Conservation (phyloP, 1,140 invertebrate species). For the Lepidotrigona ventralis region DNA sequence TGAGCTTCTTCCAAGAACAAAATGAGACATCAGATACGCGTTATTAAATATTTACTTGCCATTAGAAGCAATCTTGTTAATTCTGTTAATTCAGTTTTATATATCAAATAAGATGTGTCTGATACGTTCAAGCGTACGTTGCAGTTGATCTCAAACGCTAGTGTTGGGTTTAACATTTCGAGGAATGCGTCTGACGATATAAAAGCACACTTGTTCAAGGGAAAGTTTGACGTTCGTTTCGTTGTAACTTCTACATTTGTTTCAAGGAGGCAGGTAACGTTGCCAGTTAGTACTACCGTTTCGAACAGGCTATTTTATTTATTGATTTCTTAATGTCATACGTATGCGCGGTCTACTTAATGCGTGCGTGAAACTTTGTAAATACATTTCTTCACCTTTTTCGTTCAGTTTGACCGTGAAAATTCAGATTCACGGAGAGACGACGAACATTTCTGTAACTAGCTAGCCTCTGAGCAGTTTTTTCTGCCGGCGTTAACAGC, state of each 20-base stretch:
- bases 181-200: background rate
- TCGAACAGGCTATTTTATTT: slow-evolving; percentile 34
- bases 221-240: background rate
- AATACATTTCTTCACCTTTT: background rate
- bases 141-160: background rate
- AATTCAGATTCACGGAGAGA: background rate
- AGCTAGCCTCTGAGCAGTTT: background rate
- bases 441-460: background rate
- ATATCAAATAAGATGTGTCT: background rate
- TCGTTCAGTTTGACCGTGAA: background rate
- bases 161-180: background rate
- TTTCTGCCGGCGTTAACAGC: slow-evolving; percentile 35
- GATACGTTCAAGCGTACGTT: background rate
- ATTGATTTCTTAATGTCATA: slow-evolving; percentile 46
- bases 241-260: background rate
- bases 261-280: background rate
- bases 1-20: background rate
- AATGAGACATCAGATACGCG: background rate
- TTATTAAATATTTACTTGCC: background rate
- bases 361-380: background rate
- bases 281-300: background rate
- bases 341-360: slow-evolving; percentile 27
- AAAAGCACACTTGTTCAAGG: background rate
- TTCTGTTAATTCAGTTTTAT: background rate
- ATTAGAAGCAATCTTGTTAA: background rate